phyloP scores from a whole-genome alignment of 1,140 invertebrate genomes.

The Magallana gigas region DNA sequence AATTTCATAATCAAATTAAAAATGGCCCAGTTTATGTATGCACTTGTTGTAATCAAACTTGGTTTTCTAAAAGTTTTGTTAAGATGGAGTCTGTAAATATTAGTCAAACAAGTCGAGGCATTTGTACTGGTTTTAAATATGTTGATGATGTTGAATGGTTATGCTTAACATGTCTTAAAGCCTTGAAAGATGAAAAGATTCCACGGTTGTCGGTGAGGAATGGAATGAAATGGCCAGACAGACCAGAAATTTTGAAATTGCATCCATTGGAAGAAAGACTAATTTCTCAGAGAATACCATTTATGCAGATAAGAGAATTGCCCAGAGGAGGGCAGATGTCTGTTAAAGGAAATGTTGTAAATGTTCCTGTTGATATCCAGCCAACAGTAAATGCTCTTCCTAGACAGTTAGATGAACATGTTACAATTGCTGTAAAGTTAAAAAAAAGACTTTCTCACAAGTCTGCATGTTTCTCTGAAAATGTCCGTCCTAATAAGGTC shows the following conservation, averaged over 20 bases:
- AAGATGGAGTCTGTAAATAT: constrained; percentile 1
- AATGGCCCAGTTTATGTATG: constrained; percentile 52
- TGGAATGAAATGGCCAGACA: constrained; percentile 50
- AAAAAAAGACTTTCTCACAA: constrained; percentile 39
- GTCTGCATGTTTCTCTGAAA: neutral
- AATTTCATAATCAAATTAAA: constrained; percentile 36
- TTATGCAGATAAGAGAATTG: constrained; percentile 43
- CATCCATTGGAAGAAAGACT: constrained; percentile 57
- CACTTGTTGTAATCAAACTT: constrained; percentile 57
- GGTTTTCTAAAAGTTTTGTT: constrained; percentile 52
- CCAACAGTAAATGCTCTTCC: constrained; percentile 53
- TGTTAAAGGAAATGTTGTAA: constrained; percentile 30
- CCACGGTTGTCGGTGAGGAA: neutral
- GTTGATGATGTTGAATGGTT: constrained; percentile 42
- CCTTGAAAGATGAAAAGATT: constrained; percentile 34
- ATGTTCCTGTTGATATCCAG: constrained; percentile 45
- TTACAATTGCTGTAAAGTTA: constrained; percentile 8
- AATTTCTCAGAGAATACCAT: constrained; percentile 53
- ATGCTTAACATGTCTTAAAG: constrained; percentile 17
- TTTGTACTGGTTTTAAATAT: constrained; percentile 42
- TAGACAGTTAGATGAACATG: constrained; percentile 45
- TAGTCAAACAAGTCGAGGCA: neutral
- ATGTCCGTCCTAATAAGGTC: constrained; percentile 29
- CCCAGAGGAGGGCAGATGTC: constrained; percentile 39
- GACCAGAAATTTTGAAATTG: constrained; percentile 55